Percentiles rank a stretch among this genome's conserved stretches.
Evolutionary conservation across 1,140 invertebrate species (phyloP).

Genomic region (Drosophila jambulina): DNA sequence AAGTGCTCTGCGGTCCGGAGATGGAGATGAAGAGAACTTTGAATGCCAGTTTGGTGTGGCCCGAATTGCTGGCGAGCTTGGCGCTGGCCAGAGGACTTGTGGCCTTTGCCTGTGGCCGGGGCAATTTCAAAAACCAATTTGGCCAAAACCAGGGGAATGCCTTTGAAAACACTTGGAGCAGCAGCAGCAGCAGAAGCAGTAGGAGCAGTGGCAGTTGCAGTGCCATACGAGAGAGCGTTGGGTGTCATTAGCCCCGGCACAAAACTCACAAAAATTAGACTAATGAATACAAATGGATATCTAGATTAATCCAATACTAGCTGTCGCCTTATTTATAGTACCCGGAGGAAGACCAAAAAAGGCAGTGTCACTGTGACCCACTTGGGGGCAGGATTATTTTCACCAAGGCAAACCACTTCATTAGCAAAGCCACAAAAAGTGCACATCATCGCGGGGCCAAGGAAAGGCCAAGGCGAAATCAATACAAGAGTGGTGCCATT

Average conservation of each 20-base stretch:
- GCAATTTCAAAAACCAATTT: conserved; percentile 62
- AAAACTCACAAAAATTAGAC: conserved; percentile 63
- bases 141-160: conserved; percentile 37
- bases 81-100: conserved; percentile 41
- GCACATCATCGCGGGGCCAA: conserved; percentile 61
- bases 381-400: conserved; percentile 43
- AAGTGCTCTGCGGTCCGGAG: conserved; percentile 54
- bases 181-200: background rate
- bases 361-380: conserved; percentile 49
- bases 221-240: conserved; percentile 34
- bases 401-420: conserved; percentile 60
- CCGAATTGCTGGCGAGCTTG: conserved; percentile 27
- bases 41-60: conserved; percentile 23
- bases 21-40: conserved; percentile 25
- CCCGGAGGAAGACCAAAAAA: conserved; percentile 43
- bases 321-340: conserved; percentile 74
- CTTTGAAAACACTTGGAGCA: conserved; percentile 26
- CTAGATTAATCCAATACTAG: conserved; percentile 77
- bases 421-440: conserved; percentile 64
- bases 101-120: conserved; percentile 57
- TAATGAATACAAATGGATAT: conserved; percentile 82
- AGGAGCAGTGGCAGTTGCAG: background rate
- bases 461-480: conserved; percentile 30
- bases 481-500: conserved; percentile 62
- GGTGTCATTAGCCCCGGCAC: conserved; percentile 38